Evolutionary conservation across 2,888 invertebrate species (phyloP).

Genomic region (Eilema sororculum): DNA sequence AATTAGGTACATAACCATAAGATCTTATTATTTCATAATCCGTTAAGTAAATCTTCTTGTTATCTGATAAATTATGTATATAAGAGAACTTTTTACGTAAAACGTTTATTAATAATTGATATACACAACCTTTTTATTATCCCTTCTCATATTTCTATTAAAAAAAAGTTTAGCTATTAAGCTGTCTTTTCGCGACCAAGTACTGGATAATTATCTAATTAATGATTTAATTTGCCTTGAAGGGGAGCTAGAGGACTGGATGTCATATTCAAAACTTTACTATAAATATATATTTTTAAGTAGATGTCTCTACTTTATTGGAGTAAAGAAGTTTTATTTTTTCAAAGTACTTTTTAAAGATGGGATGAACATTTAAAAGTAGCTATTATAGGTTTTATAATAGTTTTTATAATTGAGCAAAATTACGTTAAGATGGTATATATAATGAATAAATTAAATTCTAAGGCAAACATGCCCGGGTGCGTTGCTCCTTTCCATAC

Average conservation of each 20-base stretch:
- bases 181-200: neutral
- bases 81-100: neutral
- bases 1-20: no score
- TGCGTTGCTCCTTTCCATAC: no score
- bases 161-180: neutral
- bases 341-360: no score
- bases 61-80: neutral
- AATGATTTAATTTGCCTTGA: constrained; percentile 12
- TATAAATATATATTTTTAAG: neutral
- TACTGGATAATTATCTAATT: constrained; percentile 14
- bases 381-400: no score
- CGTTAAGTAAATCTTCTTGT: neutral
- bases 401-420: no score
- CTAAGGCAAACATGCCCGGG: no score
- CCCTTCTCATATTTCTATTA: neutral
- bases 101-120: neutral
- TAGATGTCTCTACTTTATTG: neutral
- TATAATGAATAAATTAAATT: no score
- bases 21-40: no score
- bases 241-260: neutral
- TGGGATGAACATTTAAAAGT: no score
- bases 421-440: no score
- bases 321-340: neutral
- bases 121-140: neutral
- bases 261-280: neutral